Percentiles rank a stretch among this genome's conserved stretches.
Evolutionary conservation across 2,113 vertebrate genomes (phyloP).

Genomic region (Suncus etruscus): DNA sequence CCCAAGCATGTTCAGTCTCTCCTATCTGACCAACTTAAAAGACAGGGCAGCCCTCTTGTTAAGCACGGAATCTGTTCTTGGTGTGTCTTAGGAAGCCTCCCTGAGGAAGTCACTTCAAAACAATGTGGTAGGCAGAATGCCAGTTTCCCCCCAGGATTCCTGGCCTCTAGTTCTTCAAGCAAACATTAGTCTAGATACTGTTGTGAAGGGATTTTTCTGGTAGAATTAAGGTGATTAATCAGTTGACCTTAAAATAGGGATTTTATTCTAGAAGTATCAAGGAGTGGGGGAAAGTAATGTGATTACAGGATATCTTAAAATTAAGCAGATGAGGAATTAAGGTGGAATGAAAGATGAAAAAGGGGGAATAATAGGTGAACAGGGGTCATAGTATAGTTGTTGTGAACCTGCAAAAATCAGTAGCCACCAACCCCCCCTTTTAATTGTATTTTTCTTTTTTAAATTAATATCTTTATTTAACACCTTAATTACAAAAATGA

Average conservation of each 20-base stretch:
- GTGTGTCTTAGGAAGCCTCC: background rate
- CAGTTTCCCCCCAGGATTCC: background rate
- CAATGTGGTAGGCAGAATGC: background rate
- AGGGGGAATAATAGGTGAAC: too few relatives aligned
- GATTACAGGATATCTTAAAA: background rate
- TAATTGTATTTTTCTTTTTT: too few relatives aligned
- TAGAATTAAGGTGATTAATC: background rate
- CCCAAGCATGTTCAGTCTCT: background rate
- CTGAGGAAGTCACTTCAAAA: background rate
- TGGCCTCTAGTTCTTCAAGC: background rate
- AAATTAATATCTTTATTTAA: too few relatives aligned
- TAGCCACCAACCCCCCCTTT: too few relatives aligned
- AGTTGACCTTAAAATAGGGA: conserved; percentile 28
- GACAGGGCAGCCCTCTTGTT: background rate
- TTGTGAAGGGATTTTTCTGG: conserved; percentile 1
- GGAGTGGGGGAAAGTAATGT: background rate
- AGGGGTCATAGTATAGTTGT: too few relatives aligned
- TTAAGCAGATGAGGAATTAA: background rate
- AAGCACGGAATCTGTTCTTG: background rate
- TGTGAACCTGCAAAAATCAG: too few relatives aligned
- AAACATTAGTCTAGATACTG: background rate
- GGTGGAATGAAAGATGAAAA: too few relatives aligned
- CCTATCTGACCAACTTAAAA: background rate
- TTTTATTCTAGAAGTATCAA: background rate
- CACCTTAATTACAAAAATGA: too few relatives aligned